Evolutionary conservation across 2,113 vertebrate genomes (phyloP), one percentile per base, ranked within the genome.

Genomic region (Odontesthes bonariensis): DNA sequence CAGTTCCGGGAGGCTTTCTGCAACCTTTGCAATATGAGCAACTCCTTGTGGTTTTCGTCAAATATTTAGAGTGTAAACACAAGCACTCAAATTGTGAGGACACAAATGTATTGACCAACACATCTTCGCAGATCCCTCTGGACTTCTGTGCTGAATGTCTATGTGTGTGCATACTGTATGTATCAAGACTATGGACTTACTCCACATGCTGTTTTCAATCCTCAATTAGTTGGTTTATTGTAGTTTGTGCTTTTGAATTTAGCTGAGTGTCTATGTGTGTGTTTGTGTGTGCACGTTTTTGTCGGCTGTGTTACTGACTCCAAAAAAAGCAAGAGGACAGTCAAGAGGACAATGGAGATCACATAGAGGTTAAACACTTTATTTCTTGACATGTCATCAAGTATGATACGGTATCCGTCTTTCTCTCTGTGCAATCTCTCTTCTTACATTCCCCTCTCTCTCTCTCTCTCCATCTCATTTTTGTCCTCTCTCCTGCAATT

Each of bases 311-410:
- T 74, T 56, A 55, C 23, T 72, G 59, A 76, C 77, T 54, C 42
- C 70, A 27, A 49, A 16, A 9, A 1, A 66, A 62, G 35, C 27
- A 27, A 27, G 27, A 27, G 27, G 27, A 27, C 27, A 27, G 27
- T 22, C 27, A 27, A 27, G 27, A 27, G 27, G 27, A 27, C 27
- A 27, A 3, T 22, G 0, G 75, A 69, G 77, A 87, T 83, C 82
- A 75, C 57, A 78, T 71, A 17, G 82, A 86, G 86, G 85, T 91
- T 88, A 84, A 90, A 83, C 40, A 52, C 60, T 83, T 77, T 76
- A 72, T 84, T 84, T 89, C 69, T 76, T 75, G 82, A 86, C 62
- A 63, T 69, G 84, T 90, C 86, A 84, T 92, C 86, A 87, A 86
- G 82, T 83, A 81, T 16, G 82, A 31, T 62, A 22, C 5, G 32